phyloP scores from a whole-genome alignment of 2,113 vertebrate species.

The Hippocampus barbouri region DNA sequence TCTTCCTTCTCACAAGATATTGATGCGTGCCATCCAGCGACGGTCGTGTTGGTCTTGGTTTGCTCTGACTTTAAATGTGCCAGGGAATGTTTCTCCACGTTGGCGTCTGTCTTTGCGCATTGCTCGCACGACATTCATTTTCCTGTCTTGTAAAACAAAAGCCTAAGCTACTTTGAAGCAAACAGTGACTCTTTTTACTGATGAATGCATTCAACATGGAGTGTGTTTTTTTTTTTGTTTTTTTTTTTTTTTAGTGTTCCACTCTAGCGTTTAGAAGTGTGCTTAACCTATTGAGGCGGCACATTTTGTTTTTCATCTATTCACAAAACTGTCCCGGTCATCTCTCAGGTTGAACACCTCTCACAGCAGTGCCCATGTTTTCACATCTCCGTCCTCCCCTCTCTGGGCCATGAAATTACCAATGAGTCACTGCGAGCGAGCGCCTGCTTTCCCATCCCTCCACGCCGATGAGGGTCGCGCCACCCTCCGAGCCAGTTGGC shows the following conservation, averaged over 20 bases:
- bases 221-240: too few species aligned
- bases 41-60: constrained; percentile 8
- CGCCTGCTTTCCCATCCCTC: constrained; percentile 54
- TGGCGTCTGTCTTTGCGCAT: constrained; percentile 7
- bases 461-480: constrained; percentile 53
- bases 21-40: constrained; percentile 5
- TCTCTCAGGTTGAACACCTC: constrained; percentile 22
- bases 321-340: constrained; percentile 22
- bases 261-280: neutral
- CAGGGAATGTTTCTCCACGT: constrained; percentile 8
- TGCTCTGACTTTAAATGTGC: constrained; percentile 4
- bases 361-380: constrained; percentile 36
- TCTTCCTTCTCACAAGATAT: constrained; percentile 6
- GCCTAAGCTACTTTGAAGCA: neutral
- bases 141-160: constrained; percentile 30
- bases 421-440: constrained; percentile 49
- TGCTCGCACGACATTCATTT: constrained; percentile 14
- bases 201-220: neutral
- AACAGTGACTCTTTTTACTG: neutral
- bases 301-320: constrained; percentile 7
- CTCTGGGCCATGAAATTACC: constrained; percentile 49
- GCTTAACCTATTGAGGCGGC: neutral
- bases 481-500: constrained; percentile 56
- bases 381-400: constrained; percentile 41
- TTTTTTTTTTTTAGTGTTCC: neutral